These are phyloP conservation scores for Lates japonicus DNA, from an alignment of 2,797 vertebrate species.

Conservation along the genomic window DNA sequence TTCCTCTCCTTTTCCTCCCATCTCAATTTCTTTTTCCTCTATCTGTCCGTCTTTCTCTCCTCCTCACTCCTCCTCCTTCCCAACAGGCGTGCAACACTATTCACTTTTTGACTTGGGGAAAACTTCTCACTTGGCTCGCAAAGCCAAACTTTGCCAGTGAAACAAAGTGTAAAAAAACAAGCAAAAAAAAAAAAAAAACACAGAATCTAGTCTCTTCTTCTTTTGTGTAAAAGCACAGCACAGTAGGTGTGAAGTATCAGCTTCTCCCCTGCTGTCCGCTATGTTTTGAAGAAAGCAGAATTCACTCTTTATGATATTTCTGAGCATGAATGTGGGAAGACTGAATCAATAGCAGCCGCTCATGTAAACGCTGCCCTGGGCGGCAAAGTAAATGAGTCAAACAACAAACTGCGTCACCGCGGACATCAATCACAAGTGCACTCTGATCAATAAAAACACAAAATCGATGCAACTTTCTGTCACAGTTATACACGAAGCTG, in stretches of 20 bases:
- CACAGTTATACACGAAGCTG: background rate
- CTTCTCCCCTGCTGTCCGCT: conserved; percentile 28
- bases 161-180: background rate
- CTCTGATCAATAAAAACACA: conserved; percentile 28
- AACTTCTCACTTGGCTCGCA: conserved; percentile 28
- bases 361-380: conserved; percentile 30
- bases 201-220: background rate
- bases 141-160: conserved; percentile 4
- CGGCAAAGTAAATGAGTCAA: conserved; percentile 36
- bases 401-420: conserved; percentile 15
- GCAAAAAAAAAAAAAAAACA: background rate
- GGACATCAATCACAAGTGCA: conserved; percentile 31
- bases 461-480: conserved; percentile 16
- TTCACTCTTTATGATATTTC: conserved; percentile 43
- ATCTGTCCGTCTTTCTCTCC: background rate
- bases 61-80: conserved; percentile 39
- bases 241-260: conserved; percentile 38
- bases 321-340: conserved; percentile 43
- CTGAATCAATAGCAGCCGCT: conserved; percentile 45
- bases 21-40: background rate
- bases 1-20: background rate
- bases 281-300: conserved; percentile 19
- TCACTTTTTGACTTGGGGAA: conserved; percentile 1
- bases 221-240: background rate
- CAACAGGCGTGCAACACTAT: background rate